Conservation (phyloP, 2,797 vertebrate genomes). For the Presbytis comata region DNA sequence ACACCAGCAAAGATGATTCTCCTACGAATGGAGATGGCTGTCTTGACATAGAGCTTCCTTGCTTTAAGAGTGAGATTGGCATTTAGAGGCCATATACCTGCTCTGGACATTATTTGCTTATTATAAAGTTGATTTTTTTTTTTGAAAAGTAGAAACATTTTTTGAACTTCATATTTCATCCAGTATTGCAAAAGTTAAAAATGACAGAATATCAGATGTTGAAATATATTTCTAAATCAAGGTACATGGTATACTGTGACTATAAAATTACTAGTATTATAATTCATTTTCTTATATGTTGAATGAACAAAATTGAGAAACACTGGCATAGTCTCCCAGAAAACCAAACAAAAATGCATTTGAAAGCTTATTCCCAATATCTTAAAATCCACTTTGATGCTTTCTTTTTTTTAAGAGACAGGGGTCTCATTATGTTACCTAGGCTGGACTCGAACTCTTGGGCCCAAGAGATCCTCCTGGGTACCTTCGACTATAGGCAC, state of each 20-base stretch:
- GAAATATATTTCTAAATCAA: not conserved
- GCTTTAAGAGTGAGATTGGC: not conserved
- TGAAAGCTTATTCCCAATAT: slow-evolving; percentile 13
- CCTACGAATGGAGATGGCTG: not conserved
- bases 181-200: slow-evolving; percentile 16
- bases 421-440: not conserved
- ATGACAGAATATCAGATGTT: not conserved
- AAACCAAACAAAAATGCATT: slow-evolving; percentile 19
- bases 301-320: slow-evolving; percentile 7
- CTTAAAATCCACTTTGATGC: slow-evolving; percentile 27
- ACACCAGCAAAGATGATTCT: not conserved
- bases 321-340: not conserved
- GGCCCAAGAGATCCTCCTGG: not conserved
- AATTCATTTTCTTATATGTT: not conserved
- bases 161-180: not conserved
- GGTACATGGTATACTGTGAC: not conserved
- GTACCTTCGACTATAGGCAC: not conserved
- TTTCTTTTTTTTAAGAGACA: not conserved
- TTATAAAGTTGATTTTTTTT: not conserved
- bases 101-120: not conserved
- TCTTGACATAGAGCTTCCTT: not conserved
- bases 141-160: not conserved
- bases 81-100: not conserved
- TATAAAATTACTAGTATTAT: not conserved
- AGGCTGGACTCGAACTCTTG: not conserved